Percentiles rank a stretch among this genome's conserved stretches.
These are phyloP conservation scores for Orcinus orca DNA, from an alignment of 2,113 vertebrate species.

Conservation along the genomic window DNA sequence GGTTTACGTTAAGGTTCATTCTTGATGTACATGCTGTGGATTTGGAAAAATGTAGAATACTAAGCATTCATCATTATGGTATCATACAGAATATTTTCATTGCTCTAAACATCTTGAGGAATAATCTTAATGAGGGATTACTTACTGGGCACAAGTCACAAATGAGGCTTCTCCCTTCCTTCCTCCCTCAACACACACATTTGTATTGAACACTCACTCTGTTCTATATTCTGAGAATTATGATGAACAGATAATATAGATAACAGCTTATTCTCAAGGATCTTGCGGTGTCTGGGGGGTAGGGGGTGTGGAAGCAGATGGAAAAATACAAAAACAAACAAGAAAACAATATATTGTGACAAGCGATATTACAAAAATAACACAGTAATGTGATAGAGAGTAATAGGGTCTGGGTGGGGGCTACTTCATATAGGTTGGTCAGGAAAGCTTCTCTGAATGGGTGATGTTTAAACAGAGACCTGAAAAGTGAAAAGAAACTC, in stretches of 20 bases:
- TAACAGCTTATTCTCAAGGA: neutral
- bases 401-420: neutral
- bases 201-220: neutral
- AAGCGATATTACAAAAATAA: neutral
- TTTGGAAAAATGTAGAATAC: neutral
- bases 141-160: neutral
- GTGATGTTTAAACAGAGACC: neutral
- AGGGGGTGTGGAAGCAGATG: neutral
- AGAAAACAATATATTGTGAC: neutral
- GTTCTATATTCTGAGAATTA: neutral
- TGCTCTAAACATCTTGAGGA: neutral
- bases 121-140: neutral
- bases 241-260: neutral
- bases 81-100: neutral
- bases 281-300: neutral
- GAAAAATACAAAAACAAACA: neutral
- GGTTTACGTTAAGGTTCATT: neutral
- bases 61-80: neutral
- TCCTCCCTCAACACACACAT: neutral
- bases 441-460: neutral
- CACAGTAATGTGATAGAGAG: neutral
- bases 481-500: slow-evolving; percentile 8
- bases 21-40: neutral
- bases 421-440: neutral
- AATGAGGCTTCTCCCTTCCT: neutral